Base-by-base conservation (phyloP, 2,888 invertebrate species). In the Drosophila mercatorum region DNA sequence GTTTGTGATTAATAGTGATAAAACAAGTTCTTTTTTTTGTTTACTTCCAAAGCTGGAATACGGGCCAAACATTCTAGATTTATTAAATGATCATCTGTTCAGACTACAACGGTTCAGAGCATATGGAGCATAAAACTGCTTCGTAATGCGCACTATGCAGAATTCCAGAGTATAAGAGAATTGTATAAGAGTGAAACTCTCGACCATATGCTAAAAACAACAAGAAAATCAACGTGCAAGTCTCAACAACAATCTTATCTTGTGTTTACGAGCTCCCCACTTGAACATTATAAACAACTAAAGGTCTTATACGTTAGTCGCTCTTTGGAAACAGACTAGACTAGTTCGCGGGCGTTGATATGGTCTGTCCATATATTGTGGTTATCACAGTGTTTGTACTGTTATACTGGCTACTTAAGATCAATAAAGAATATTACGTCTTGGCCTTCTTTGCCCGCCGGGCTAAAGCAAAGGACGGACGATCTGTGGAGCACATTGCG, bases 381-480 rank as follows among this genome's bases (percentile, higher is more conserved):
- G 26, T 51, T 3, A 46, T 63, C 22, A 10, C 65, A 0, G 17
- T 59, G 12, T 47, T 36, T 26, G 17, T 64, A 12, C 14, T 80
- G 11, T 10, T 68, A 6, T 59, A 64, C 41, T 78, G 72, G 68
- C 41, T 80, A 0, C 44, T 56, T 26, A 75, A 51, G 34, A 36
- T 80, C 43, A 71, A 80, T 46, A 52, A 78, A 26, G 72, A 78
- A 8, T 80, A 75, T 52, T 28, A 68, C 38, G 59, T 80, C 1
- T 28, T 72, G 6, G 53, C 80, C 0, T 80, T 80, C 43, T 80
- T 78, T 49, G 51, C 78, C 0, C 62, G 78, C 11, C 81, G 86
- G 40, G 55, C 86, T 3, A 87, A 71, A 28, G 86, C 87, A 2
- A 68, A 74, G 11, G 80, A 88, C 72, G 91, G 90, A 0, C 64